Base-by-base conservation (phyloP, 2,797 vertebrate species). In the Micrastur ruficollis region DNA sequence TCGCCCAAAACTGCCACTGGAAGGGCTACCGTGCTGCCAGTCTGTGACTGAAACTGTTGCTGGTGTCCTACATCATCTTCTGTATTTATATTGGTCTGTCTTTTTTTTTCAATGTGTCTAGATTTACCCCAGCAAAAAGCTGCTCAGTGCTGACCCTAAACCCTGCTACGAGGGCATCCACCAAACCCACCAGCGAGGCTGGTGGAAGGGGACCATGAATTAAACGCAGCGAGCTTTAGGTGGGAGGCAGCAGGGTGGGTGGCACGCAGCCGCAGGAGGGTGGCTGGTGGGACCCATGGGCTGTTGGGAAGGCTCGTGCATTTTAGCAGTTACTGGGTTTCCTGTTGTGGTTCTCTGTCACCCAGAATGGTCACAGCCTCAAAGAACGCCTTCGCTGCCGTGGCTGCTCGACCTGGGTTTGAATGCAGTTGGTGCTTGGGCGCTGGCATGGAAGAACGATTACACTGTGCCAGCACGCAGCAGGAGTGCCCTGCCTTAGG, bases 241-340 rank as follows among this genome's bases (percentile, higher is more conserved):
- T 21, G 53, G 75, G 70, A 66, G 50, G 67, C 75, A 85, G 76
- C 7, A 21, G 59, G 56, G n/a, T 5, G 5, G 87, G 83, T 52
- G 86, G 26, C 32, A 40, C 2, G 2, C 4, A 55, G 42, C 40
- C 0, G 0, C 65, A 17, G 53, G 34, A 70, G 67, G 22, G 61
- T 32, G 80, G n/a, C 85, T 90, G 85, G 66, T 89, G 8, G 18
- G 29, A 36, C 40, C 65, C 25, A 2, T 11, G 25, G 18, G 71
- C 66, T 73, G 13, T 31, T 18, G 61, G 56, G 68, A 82, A 72
- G 42, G 14, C 61, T 31, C 4, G 1, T 58, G 25, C 71, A 25
- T 81, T 92, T 74, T 25, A 93, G 81, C 92, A 92, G 92, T 95
- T 97, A 19, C 40, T 78, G 84, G 26, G 46, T 91, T 96, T 96